phyloP scores from a whole-genome alignment of 2,113 vertebrate species.

The Shinisaurus crocodilurus region DNA sequence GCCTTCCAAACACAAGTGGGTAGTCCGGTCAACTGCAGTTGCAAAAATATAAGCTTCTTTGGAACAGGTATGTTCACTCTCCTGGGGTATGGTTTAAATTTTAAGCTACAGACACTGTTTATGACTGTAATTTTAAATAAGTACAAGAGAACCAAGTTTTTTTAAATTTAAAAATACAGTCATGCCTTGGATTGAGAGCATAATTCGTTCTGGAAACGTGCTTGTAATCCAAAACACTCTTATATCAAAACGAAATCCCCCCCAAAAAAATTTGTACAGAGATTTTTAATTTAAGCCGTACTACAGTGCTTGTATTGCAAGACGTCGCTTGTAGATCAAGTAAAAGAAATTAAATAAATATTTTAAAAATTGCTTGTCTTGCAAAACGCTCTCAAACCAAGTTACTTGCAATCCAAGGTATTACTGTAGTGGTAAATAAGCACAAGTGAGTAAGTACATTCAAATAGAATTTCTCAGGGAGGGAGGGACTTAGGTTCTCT shows the following conservation, averaged over 20 bases:
- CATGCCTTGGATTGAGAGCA: no score
- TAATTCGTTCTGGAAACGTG: no score
- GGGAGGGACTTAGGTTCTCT: background rate
- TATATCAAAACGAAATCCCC: no score
- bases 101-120: background rate
- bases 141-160: background rate
- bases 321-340: no score
- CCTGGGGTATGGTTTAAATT: fast-evolving
- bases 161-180: no score
- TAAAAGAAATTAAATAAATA: no score
- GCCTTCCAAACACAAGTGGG: conserved; percentile 32
- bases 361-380: no score
- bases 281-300: no score
- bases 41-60: conserved; percentile 31
- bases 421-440: background rate
- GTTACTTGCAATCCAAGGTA: background rate
- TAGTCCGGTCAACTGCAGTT: conserved; percentile 17
- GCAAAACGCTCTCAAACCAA: no score
- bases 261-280: no score
- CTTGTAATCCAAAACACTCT: no score
- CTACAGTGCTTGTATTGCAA: no score
- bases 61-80: background rate
- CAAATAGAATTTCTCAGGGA: background rate
- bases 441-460: background rate
- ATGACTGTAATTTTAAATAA: background rate